Base-by-base conservation (phyloP, 2,888 invertebrate species). In the Erannis defoliaria region DNA sequence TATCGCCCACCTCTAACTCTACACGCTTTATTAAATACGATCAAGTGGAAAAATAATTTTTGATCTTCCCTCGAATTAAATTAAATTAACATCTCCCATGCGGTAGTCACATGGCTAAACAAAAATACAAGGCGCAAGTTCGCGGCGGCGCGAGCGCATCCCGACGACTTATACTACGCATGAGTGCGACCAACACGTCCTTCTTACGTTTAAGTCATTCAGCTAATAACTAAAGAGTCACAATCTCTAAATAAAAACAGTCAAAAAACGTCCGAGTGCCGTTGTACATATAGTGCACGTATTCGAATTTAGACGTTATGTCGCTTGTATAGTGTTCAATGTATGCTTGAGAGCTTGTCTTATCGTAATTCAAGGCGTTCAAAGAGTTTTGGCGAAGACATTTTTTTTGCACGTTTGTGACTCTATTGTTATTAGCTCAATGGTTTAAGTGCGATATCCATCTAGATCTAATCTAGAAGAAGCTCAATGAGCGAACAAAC, bases 11-110 rank as follows among this genome's bases (percentile, higher is more conserved):
- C 87, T 85, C 90, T 91, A 91, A 88, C 85, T 86, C 89, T 90
- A 91, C 90, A 86, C 88, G 88, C 88, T 84, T 87, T 86, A 82
- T 81, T 85, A 81, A 84, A 83, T 89, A 90, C 88, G 87, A 86
- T 89, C 89, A 84, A 93, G 91, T 92, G 93, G 91, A 93, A 93
- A 93, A 92, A 92, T 92, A 92, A 82, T 89, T 89, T 89, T 89
- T 86, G 86, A 89, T 90, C 86, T 80, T 86, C 85, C 88, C 82
- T 89, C 81, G 84, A 26, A n/a, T n/a, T n/a, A 86, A 89, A 89
- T 86, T 80, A 90, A 90, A 86, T 74, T 81, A 87, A 88, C 86
- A 85, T 84, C 76, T 77, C 67, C 85, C 89, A 85, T 87, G 88
- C 77, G 76, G 59, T 45, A 76, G 71, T 74, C 79, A 81, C 88